Evolutionary conservation across 1,140 invertebrate species (phyloP).

Genomic region (Sitophilus oryzae): DNA sequence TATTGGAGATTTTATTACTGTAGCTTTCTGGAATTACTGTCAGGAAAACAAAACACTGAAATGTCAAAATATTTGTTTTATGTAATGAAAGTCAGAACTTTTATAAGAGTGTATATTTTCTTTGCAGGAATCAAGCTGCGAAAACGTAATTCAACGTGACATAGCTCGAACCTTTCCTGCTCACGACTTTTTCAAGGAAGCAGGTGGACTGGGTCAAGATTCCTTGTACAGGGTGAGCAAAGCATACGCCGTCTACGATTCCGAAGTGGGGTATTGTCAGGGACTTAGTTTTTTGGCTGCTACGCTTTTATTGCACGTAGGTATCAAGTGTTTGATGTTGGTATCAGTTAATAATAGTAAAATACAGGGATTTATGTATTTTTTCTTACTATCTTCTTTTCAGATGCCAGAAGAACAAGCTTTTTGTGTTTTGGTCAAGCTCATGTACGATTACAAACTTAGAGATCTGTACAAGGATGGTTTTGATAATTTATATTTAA

Average conservation of each 20-base stretch:
- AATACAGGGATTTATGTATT: too few relatives aligned
- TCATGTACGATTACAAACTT: slow-evolving; percentile 96
- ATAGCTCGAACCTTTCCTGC: slow-evolving; percentile 98
- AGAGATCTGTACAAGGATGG: slow-evolving; percentile 93
- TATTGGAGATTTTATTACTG: too few relatives aligned
- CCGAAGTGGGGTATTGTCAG: slow-evolving; percentile 98
- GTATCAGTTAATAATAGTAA: too few relatives aligned
- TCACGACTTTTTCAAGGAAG: slow-evolving; percentile 95
- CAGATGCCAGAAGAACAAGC: slow-evolving; percentile 99
- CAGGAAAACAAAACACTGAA: too few relatives aligned
- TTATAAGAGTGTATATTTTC: slow-evolving; percentile 17
- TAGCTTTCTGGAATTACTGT: too few relatives aligned
- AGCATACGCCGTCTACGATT: slow-evolving; percentile 95
- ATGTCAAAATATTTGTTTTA: too few relatives aligned
- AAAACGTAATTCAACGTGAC: slow-evolving; percentile 90
- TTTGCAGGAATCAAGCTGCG: slow-evolving; percentile 76
- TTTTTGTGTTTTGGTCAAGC: slow-evolving; percentile 91
- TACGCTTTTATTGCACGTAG: slow-evolving; percentile 89
- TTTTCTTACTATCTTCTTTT: slow-evolving; percentile 11
- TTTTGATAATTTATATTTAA: slow-evolving; percentile 92
- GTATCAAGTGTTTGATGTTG: too few relatives aligned
- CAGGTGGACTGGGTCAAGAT: slow-evolving; percentile 87
- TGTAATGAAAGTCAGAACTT: too few relatives aligned
- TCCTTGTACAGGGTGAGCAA: slow-evolving; percentile 91
- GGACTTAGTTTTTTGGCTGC: slow-evolving; percentile 96